Conservation (phyloP, 2,888 invertebrate genomes). For the Perizoma affinitatum region DNA sequence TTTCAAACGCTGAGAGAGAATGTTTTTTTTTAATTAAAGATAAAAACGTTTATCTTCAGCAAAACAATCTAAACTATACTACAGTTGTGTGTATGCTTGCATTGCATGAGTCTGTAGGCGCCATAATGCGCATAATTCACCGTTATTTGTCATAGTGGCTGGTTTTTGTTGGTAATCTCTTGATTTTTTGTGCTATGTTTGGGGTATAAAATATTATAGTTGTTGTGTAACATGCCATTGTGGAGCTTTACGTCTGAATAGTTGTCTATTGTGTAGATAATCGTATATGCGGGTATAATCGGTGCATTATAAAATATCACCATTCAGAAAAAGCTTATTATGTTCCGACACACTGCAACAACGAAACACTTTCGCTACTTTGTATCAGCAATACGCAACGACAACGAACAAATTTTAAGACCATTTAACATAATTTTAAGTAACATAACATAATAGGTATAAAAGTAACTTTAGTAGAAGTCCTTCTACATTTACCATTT, state of each 20-base stretch:
- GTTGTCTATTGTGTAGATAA: constrained; percentile 64
- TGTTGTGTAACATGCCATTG: constrained; percentile 73
- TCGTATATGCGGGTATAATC: constrained; percentile 75
- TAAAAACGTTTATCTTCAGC: too few relatives aligned
- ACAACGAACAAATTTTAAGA: too few relatives aligned
- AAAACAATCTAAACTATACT: too few relatives aligned
- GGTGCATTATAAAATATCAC: constrained; percentile 55
- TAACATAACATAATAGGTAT: too few relatives aligned
- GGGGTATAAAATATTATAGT: constrained; percentile 58
- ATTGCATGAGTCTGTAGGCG: constrained; percentile 12
- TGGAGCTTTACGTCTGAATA: constrained; percentile 58
- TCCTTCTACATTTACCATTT: too few relatives aligned
- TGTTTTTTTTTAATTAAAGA: too few relatives aligned
- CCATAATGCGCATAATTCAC: constrained; percentile 56
- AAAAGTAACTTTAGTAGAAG: too few relatives aligned
- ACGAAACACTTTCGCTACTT: constrained; percentile 8
- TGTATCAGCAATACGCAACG: too few relatives aligned
- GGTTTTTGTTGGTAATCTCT: constrained; percentile 61
- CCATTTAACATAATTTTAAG: too few relatives aligned
- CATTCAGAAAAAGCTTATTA: constrained; percentile 40
- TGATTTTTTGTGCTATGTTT: constrained; percentile 56
- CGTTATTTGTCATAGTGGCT: constrained; percentile 63
- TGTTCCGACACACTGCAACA: constrained; percentile 26
- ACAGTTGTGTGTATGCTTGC: not conserved
- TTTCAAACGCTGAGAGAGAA: too few relatives aligned